phyloP scores from a whole-genome alignment of 1,140 invertebrate species.

The Drosophila guanche region DNA sequence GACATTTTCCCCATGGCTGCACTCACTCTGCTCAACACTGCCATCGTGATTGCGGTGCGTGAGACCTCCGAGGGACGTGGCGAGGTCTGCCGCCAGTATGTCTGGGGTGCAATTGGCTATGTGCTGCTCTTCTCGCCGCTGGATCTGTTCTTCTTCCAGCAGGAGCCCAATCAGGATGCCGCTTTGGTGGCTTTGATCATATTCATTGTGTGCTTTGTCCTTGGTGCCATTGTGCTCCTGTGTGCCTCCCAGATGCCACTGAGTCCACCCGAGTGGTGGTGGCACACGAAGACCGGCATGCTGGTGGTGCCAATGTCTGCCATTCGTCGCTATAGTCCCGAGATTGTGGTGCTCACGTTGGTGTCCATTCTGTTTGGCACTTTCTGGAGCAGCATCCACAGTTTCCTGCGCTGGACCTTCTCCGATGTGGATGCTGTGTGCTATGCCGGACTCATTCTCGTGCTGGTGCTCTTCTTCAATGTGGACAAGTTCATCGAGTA shows the following conservation, averaged over 20 bases:
- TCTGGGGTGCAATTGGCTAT: conserved; percentile 89
- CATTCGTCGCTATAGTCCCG: conserved; percentile 88
- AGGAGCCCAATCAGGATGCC: conserved; percentile 42
- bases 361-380: conserved; percentile 89
- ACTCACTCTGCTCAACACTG: conserved; percentile 89
- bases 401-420: conserved; percentile 88
- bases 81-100: conserved; percentile 91
- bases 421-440: conserved; percentile 51
- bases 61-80: conserved; percentile 91
- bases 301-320: conserved; percentile 89
- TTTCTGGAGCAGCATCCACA: conserved; percentile 91
- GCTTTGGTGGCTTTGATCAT: conserved; percentile 84
- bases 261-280: conserved; percentile 92
- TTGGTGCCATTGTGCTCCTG: conserved; percentile 71
- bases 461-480: conserved; percentile 88
- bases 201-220: conserved; percentile 85
- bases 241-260: conserved; percentile 86
- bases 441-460: conserved; percentile 85
- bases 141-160: conserved; percentile 84
- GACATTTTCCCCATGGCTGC: conserved; percentile 91
- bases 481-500: conserved; percentile 93
- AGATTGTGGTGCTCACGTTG: conserved; percentile 88
- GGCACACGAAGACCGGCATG: conserved; percentile 91
- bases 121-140: conserved; percentile 88
- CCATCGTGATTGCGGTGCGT: conserved; percentile 90